Conservation (phyloP, 1,140 invertebrate genomes). For the Zaprionus kolodkinae region DNA sequence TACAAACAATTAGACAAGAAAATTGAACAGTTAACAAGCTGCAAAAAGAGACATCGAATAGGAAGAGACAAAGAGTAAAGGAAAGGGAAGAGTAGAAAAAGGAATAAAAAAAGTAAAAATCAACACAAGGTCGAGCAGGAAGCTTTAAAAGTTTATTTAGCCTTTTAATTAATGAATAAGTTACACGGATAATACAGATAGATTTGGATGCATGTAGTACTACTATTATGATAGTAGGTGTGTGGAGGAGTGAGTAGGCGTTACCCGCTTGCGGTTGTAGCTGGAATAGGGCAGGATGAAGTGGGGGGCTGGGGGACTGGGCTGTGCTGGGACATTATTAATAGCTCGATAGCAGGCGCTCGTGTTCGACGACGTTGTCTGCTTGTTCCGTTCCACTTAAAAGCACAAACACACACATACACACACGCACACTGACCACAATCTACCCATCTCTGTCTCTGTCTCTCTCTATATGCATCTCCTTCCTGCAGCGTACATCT, state of each 20-base stretch:
- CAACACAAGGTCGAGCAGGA: too few species aligned
- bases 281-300: background rate
- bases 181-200: background rate
- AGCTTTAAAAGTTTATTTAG: background rate
- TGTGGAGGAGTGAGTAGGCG: background rate
- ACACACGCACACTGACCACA: background rate
- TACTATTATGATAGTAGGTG: too few species aligned
- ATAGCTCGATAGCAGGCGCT: constrained; percentile 38
- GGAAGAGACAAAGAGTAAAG: background rate
- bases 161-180: constrained; percentile 16
- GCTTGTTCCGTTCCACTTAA: constrained; percentile 28
- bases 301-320: background rate
- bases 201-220: background rate
- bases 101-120: too few species aligned
- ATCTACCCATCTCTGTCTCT: background rate
- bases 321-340: constrained; percentile 27
- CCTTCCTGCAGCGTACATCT: constrained; percentile 87
- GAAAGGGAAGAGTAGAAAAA: background rate
- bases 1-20: constrained; percentile 30
- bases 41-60: background rate
- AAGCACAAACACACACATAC: constrained; percentile 1
- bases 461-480: background rate
- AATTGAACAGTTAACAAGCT: constrained; percentile 17
- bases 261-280: background rate
- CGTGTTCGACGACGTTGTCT: constrained; percentile 35